phyloP scores from a whole-genome alignment of 2,797 vertebrate genomes.

The Melanogrammus aeglefinus region DNA sequence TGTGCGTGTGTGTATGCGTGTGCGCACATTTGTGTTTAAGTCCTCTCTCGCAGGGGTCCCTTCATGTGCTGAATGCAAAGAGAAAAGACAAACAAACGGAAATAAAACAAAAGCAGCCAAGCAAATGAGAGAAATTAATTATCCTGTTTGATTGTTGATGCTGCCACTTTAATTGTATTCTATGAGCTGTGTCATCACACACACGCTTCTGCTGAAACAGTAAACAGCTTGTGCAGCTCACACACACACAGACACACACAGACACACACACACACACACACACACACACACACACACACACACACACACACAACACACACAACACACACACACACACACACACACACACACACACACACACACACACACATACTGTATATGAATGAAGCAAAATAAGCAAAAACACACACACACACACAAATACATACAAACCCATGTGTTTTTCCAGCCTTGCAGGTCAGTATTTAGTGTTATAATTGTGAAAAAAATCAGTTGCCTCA shows the following conservation, averaged over 20 bases:
- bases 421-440: neutral
- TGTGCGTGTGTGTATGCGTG: constrained; percentile 31
- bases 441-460: neutral
- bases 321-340: constrained; percentile 15
- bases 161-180: constrained; percentile 35
- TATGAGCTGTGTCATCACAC: constrained; percentile 14
- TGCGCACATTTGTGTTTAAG: constrained; percentile 26
- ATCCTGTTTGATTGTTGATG: constrained; percentile 53
- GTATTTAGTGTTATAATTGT: constrained; percentile 9
- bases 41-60: constrained; percentile 41
- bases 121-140: constrained; percentile 60
- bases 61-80: constrained; percentile 42
- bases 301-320: constrained; percentile 13
- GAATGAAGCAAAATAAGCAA: neutral
- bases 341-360: no score
- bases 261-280: constrained; percentile 18
- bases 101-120: constrained; percentile 59
- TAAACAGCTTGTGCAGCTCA: no score
- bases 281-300: neutral
- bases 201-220: no score
- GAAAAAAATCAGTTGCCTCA: constrained; percentile 6
- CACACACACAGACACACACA: constrained; percentile 1
- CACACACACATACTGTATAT: neutral
- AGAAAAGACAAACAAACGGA: constrained; percentile 55
- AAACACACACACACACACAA: constrained; percentile 13